Conservation (phyloP, 2,888 invertebrate genomes). For the Pheosia tremula region DNA sequence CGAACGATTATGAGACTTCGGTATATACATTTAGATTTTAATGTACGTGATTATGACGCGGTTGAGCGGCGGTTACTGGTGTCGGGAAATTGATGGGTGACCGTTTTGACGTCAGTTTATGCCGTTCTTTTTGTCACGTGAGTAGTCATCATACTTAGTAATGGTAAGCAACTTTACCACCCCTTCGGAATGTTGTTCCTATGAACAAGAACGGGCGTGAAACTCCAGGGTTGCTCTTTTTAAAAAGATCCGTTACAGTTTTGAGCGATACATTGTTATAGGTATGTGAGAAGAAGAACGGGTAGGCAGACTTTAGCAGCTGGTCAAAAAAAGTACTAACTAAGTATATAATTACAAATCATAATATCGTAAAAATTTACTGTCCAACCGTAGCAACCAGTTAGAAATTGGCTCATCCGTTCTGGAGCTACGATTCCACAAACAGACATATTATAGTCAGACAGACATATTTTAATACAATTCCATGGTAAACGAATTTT, state of each 20-base stretch:
- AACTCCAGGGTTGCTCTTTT: no score
- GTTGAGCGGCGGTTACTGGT: not conserved
- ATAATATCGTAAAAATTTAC: no score
- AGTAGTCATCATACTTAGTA: not conserved
- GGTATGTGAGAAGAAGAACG: no score
- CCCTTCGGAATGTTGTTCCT: no score
- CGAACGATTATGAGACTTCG: not conserved
- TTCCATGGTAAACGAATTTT: not conserved
- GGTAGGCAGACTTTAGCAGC: no score
- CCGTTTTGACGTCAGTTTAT: not conserved
- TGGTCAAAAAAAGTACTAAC: no score
- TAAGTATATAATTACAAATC: no score
- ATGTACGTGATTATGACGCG: conserved; percentile 2
- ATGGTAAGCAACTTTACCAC: no score
- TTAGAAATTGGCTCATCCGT: not conserved
- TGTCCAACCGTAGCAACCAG: no score
- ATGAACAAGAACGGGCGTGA: no score
- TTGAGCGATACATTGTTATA: no score
- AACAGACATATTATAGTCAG: not conserved
- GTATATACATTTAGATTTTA: not conserved
- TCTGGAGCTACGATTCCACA: not conserved
- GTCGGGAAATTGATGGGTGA: not conserved
- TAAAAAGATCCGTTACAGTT: no score
- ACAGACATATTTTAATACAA: not conserved
- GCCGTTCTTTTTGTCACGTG: not conserved